Base-by-base conservation (phyloP, 2,113 vertebrate species). In the Catharus minimus region DNA sequence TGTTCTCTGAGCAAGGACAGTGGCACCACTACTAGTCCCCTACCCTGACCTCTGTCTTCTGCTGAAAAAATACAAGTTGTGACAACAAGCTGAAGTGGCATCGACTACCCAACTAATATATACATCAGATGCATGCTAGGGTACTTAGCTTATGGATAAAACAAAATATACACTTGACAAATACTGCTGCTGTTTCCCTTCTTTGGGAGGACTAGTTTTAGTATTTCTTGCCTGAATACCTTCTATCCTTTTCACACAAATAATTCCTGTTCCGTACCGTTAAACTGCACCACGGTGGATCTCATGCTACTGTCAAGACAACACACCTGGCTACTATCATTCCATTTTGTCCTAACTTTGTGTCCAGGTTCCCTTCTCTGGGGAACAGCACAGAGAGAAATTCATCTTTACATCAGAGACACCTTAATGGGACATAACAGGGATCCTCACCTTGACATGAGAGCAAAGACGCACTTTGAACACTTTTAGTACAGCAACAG, bases 251-350 rank as follows among this genome's bases (percentile, higher is more conserved):
- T 65, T 38, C 58, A 64, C 4, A 24, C 28, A 23, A 61, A 36
- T 36, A 79, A 68, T 46, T 91, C 58, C 38, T 49, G 17, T 20
- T 82, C 62, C 9, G 17, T 18, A 28, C 10, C 52, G 24, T n/a
- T 49, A 32, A 72, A 85, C 11, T 50, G 39, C 9, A 28, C 6
- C 22, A 18, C 2, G 2, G 5, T 53, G 24, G 32, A 57, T 23
- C 24, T 83, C 7, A 1, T 24, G 47, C 8, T 11, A 47, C 19
- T 55, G 8, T 10, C 0, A 0, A 81, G 60, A 74, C 28, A 77
- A 62, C 23, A 73, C 10, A 50, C 4, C 56, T 18, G 24, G 8
- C 28, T 74, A 55, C 43, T 69, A 83, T 66, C 64, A 47, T 3
- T 13, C 27, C 3, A 27, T 61, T 86, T 77, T 68, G 30, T 41